Evolutionary conservation across 2,888 invertebrate species (phyloP), one percentile per base, ranked within the genome.

Genomic region (Spodoptera littoralis): DNA sequence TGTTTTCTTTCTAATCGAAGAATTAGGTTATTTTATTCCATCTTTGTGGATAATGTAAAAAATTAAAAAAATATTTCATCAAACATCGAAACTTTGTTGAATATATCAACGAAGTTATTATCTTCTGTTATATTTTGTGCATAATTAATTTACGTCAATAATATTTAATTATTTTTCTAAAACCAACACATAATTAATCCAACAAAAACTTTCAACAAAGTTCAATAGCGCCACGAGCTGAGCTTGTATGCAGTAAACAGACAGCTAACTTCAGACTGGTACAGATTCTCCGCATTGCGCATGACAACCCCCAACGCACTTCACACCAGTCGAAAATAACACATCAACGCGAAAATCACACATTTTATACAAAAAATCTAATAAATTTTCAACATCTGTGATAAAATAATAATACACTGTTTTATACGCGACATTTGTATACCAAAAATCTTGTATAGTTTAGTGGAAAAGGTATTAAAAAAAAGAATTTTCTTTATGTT

Each of bases 261-360:
- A 65, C 11, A 60, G 65, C 76, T 44, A 87, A 85, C 86, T 87
- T 91, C 90, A 84, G 66, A n/a, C 52, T 81, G 81, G 24, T 84
- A 85, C 82, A 65, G 72, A 66, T 80, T 76, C 64, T 42, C 86
- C 89, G 91, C 91, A 91, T 81, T 91, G 91, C 91, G 91, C 91
- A 91, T 86, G 63, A 58, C 67, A 48, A 51, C 4, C 9, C 55
- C 43, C 53, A 44, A 51, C 84, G 65, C 82, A 84, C 83, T 88
- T 92, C 90, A 87, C 62, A 55, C 46, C 76, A 83, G 80, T 87
- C 73, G 70, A 82, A 79, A 73, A 79, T 72, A 82, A 83, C 76
- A 84, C 71, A 75, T 73, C 76, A 77, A 64, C 53, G 66, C 47
- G 67, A 73, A 76, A 65, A 70, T 52, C 69, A 56, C 78, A 65